Base-by-base conservation (phyloP, 2,113 vertebrate genomes). In the Apus apus region DNA sequence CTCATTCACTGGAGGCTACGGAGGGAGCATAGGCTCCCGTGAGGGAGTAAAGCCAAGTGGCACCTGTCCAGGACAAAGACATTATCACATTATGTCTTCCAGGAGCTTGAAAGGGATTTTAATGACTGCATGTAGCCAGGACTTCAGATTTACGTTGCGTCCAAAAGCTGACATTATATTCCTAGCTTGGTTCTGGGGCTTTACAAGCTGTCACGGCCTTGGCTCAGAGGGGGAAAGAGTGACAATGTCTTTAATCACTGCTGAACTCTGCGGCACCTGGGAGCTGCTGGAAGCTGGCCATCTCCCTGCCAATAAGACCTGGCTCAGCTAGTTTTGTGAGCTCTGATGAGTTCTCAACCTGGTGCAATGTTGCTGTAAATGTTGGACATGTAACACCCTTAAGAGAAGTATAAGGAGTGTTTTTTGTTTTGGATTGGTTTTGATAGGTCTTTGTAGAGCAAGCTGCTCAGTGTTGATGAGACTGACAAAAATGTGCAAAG, bases 241-340 rank as follows among this genome's bases (percentile, higher is more conserved):
- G 75, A 46, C 78, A 64, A 64, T 4, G 4, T 61, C 75, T 89
- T 78, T 87, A 80, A 71, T 83, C 74, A 48, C 72, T 80, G 56
- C 72, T 96, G 85, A 80, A 77, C 48, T 89, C 77, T n/a, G 56
- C 2, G 0, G 60, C 82, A 86, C 87, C 74, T 91, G 67, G 43
- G 43, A 91, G 62, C 61, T 87, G 58, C 67, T 96, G 89, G 90
- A 84, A 23, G 14, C n/a, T 90, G 70, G 75, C 89, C 75, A 60
- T 67, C 11, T 87, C 46, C 70, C 71, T 90, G 72, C 51, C 91
- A 91, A 25, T 60, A 67, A 71, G 64, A 56, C 38, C 85, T 77
- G 75, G 60, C 64, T 95, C 64, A 83, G 51, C 60, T 74, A 34
- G 43, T 88, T 95, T 74, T 86, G 30, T 77, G 48, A 90, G 38